A percentile compares a stretch with the other conserved stretches of the same genome.
These are phyloP conservation scores for Oxygymnocypris stewartii DNA, from an alignment of 2,113 vertebrate species.

Conservation along the genomic window DNA sequence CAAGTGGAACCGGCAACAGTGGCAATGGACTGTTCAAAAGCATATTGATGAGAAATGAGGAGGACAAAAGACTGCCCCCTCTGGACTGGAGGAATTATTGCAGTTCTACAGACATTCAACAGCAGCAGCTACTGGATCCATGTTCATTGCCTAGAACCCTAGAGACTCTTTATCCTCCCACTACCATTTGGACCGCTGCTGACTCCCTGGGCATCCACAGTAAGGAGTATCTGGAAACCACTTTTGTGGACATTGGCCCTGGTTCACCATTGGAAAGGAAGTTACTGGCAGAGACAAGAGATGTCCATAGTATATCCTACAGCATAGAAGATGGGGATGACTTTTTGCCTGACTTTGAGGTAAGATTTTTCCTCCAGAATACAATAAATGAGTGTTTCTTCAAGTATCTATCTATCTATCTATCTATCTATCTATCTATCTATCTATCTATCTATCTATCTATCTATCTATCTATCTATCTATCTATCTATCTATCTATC, in stretches of 20 bases:
- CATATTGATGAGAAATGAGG: conserved; percentile 72
- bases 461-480: no score
- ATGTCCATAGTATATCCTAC: conserved; percentile 72
- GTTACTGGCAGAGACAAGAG: conserved; percentile 73
- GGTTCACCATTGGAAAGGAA: conserved; percentile 75
- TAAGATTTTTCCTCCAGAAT: conserved; percentile 45
- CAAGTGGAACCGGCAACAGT: conserved; percentile 41
- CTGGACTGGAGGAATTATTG: conserved; percentile 72
- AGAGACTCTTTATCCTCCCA: conserved; percentile 71
- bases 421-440: no score
- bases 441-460: no score
- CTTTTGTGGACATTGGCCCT: conserved; percentile 77
- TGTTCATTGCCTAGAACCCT: conserved; percentile 72
- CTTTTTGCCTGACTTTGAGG: conserved; percentile 78
- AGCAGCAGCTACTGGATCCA: conserved; percentile 76
- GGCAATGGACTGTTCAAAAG: conserved; percentile 64
- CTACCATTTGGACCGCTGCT: conserved; percentile 70
- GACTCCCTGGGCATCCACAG: conserved; percentile 69
- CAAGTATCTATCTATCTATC: no score
- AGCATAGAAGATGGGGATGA: conserved; percentile 78
- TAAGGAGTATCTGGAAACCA: conserved; percentile 80
- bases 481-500: no score
- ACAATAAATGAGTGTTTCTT: neutral
- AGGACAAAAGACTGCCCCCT: conserved; percentile 70
- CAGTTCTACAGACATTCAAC: conserved; percentile 66